Evolutionary conservation across 2,113 vertebrate species (phyloP).

Genomic region (Channa argus): DNA sequence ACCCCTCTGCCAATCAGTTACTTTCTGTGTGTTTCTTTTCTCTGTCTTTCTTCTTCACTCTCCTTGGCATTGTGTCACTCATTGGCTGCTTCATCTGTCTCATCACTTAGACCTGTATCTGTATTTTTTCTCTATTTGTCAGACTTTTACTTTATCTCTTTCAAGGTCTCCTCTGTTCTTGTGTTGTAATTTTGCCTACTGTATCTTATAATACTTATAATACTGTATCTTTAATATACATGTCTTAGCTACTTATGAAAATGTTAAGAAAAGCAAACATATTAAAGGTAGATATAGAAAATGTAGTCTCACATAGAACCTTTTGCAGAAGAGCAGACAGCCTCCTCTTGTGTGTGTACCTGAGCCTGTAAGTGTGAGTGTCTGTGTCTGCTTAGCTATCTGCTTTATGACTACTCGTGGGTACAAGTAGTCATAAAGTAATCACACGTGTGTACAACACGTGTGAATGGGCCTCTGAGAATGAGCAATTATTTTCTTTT

Average conservation of each 20-base stretch:
- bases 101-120: slow-evolving; percentile 49
- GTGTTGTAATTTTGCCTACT: neutral
- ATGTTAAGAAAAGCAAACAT: neutral
- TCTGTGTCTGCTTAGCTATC: slow-evolving; percentile 9
- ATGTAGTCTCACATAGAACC: neutral
- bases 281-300: neutral
- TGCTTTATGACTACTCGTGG: neutral
- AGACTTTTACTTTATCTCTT: neutral
- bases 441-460: neutral
- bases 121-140: slow-evolving; percentile 21
- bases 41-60: slow-evolving; percentile 46
- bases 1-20: neutral
- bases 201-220: too few relatives aligned
- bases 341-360: neutral
- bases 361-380: neutral
- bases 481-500: slow-evolving; percentile 46
- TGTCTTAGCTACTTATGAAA: neutral
- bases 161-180: neutral
- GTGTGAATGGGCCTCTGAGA: neutral
- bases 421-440: too few relatives aligned
- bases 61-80: slow-evolving; percentile 58
- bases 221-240: too few relatives aligned
- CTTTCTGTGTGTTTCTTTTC: slow-evolving; percentile 44
- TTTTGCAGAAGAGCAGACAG: too few relatives aligned
- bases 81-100: slow-evolving; percentile 51